Percentiles rank a stretch among this genome's conserved stretches.
phyloP scores from a whole-genome alignment of 2,113 vertebrate species.

The Fregetta grallaria region DNA sequence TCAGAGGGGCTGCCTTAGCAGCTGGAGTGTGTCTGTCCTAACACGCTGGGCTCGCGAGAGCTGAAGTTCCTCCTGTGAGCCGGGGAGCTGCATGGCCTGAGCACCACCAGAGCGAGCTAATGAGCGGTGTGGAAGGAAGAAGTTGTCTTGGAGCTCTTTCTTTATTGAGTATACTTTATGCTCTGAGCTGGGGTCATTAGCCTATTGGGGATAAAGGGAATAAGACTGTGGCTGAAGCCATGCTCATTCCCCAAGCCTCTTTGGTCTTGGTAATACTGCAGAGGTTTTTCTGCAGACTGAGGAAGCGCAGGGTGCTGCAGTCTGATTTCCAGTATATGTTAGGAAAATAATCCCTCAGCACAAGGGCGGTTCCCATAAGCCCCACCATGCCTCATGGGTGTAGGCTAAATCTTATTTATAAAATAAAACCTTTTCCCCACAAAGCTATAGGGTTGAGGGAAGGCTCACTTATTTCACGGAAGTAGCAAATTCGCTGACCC shows the following conservation, averaged over 20 bases:
- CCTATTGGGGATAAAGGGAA: fast-evolving
- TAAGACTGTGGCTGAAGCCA: fast-evolving
- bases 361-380: background rate
- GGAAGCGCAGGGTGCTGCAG: background rate
- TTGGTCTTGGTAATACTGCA: background rate
- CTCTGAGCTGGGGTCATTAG: background rate
- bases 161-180: background rate
- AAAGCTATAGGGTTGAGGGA: background rate
- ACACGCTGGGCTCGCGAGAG: background rate
- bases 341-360: background rate
- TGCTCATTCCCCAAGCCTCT: background rate
- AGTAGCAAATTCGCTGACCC: background rate
- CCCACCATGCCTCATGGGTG: fast-evolving
- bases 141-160: background rate
- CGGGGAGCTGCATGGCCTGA: background rate
- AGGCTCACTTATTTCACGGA: background rate
- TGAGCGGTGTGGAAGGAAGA: background rate
- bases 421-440: background rate
- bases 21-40: background rate
- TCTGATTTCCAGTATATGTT: background rate
- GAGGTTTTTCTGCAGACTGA: background rate
- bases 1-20: background rate
- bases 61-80: background rate
- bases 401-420: background rate
- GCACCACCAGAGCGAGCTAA: background rate